Evolutionary conservation across 2,797 vertebrate species (phyloP).

Genomic region (Xiphophorus birchmanni): DNA sequence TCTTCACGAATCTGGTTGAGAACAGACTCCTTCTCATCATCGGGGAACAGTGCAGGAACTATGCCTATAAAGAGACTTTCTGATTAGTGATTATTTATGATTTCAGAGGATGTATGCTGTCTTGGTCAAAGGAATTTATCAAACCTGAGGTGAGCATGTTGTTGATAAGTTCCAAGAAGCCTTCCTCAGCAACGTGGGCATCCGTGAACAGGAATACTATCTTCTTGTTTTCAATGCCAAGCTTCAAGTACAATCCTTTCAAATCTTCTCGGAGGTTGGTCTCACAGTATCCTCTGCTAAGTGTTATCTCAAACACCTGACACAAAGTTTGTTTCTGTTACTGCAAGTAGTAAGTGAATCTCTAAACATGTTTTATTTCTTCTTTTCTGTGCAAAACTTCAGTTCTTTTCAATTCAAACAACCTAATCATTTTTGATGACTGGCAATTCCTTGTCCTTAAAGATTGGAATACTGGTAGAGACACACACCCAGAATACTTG

Average conservation of each 20-base stretch:
- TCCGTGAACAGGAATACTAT: conserved; percentile 94
- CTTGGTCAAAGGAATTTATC: background rate
- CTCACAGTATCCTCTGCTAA: conserved; percentile 92
- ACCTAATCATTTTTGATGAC: conserved; percentile 6
- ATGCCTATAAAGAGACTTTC: conserved; percentile 81
- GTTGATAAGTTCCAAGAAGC: conserved; percentile 97
- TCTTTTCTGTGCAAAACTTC: background rate
- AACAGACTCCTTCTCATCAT: conserved; percentile 91
- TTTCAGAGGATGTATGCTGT: background rate
- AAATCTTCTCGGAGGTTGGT: conserved; percentile 90
- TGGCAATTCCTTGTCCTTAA: background rate
- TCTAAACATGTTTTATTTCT: background rate
- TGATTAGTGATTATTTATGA: background rate
- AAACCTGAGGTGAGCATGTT: conserved; percentile 98
- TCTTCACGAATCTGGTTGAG: conserved; percentile 88
- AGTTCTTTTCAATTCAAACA: background rate
- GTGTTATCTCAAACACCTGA: conserved; percentile 92
- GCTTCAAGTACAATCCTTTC: conserved; percentile 88
- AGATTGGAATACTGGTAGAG: background rate
- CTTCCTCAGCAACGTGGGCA: conserved; percentile 91
- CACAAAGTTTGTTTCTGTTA: conserved; percentile 22
- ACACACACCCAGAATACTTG: background rate
- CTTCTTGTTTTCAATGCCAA: conserved; percentile 90
- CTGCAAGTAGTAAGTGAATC: background rate
- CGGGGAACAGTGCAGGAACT: conserved; percentile 92